Base-by-base conservation (phyloP, 2,797 vertebrate species). In the Paguma larvata region DNA sequence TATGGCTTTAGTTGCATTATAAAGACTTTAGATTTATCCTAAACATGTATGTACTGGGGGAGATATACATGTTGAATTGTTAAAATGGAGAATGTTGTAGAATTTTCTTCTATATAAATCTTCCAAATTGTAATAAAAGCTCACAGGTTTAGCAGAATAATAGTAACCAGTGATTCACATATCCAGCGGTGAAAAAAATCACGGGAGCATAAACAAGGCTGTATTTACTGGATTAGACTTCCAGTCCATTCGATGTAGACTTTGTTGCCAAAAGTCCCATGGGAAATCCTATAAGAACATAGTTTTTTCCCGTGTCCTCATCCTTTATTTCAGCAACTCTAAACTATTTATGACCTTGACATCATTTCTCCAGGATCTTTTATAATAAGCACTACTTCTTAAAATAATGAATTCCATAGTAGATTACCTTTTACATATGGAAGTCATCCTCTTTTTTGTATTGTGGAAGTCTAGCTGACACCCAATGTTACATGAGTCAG, bases 41-140 rank as follows among this genome's bases (percentile, higher is more conserved):
- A 48, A 78, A 44, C 8, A 44, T 13, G 19, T 93, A 68, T 34
- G 3, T 63, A n/a, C 32, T 34, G 4, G 23, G 18, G 75, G 48
- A 90, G 27, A 90, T 70, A 62, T 51, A 82, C 62, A 85, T 14
- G 70, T 6, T 83, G 19, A 87, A 62, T 7, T 90, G 23, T 48
- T 89, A 80, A 95, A 73, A 32, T 70, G 8, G 32, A 91, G 59
- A 87, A 93, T 67, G 51, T 38, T 77, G 12, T n/a, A 77, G 11
- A 72, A 70, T 65, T 68, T 70, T 84, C 21, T 23, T 90, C 56
- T 46, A 21, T 16, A 6, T 46, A 77, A 77, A 59, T 87, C 94
- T 87, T 80, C 3, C 38, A 88, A 95, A 78, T 75, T 83, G 56
- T 44, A 90, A 85, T n/a, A 91, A 92, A 80, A 91, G 27, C 23